Evolutionary conservation across 2,888 invertebrate genomes (phyloP).

Genomic region (Gandaritis pyraliata): DNA sequence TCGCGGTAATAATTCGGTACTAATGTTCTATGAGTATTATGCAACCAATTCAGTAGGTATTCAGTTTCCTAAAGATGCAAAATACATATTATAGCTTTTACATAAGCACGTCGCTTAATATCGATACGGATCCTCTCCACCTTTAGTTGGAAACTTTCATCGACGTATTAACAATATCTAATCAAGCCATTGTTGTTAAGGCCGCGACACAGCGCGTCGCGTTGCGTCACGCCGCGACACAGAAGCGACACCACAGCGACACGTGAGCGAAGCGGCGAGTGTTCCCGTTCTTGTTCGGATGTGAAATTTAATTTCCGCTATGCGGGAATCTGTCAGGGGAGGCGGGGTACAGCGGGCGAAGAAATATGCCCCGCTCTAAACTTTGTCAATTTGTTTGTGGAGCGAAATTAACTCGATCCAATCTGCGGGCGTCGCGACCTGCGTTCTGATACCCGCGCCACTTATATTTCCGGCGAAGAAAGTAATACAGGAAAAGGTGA

Average conservation of each 20-base stretch:
- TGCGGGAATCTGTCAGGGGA: slow-evolving; percentile 76
- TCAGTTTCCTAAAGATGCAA: slow-evolving; percentile 6
- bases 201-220: slow-evolving; percentile 37
- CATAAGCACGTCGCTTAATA: slow-evolving; percentile 31
- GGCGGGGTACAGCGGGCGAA: slow-evolving; percentile 63
- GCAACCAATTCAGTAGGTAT: background rate
- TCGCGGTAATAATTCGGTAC: background rate
- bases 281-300: slow-evolving; percentile 80
- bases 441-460: slow-evolving; percentile 65
- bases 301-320: slow-evolving; percentile 84
- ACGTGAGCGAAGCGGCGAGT: slow-evolving; percentile 73
- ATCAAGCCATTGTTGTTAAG: slow-evolving; percentile 58
- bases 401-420: slow-evolving; percentile 85
- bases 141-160: slow-evolving; percentile 37
- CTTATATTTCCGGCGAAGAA: slow-evolving; percentile 67
- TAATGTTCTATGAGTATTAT: background rate
- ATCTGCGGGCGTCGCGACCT: slow-evolving; percentile 78
- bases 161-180: slow-evolving; percentile 49
- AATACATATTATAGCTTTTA: slow-evolving; percentile 22
- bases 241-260: slow-evolving; percentile 57
- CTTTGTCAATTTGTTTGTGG: slow-evolving; percentile 85
- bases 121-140: slow-evolving; percentile 34
- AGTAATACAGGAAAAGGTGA: slow-evolving; percentile 61
- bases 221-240: slow-evolving; percentile 41
- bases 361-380: slow-evolving; percentile 84